Conservation (phyloP, 2,113 vertebrate genomes). For the Sinocyclocheilus maitianheensis region DNA sequence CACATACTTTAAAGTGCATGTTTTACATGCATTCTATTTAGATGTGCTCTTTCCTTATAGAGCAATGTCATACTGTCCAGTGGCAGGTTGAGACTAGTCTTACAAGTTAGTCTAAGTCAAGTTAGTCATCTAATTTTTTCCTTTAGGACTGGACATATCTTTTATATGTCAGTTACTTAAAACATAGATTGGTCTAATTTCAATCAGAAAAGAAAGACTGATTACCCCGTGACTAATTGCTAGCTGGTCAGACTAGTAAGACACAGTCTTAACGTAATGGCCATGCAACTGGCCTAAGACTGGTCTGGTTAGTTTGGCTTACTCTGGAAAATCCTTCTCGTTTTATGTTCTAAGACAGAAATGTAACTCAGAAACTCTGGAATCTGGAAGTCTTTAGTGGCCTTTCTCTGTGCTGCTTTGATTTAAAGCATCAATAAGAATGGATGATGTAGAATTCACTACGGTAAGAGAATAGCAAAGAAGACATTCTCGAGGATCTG, state of each 20-base stretch:
- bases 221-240: not conserved
- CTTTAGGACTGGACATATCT: not conserved
- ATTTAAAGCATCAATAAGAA: not conserved
- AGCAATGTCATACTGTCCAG: not conserved
- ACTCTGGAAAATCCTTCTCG: not conserved
- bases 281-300: no score
- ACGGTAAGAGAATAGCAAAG: no score
- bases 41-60: not conserved
- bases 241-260: not conserved
- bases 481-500: no score
- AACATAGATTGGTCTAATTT: not conserved
- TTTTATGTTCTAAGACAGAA: not conserved
- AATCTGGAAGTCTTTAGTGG: not conserved
- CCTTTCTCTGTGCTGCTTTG: not conserved
- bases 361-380: not conserved
- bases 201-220: no score
- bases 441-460: not conserved
- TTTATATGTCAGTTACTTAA: not conserved
- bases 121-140: no score
- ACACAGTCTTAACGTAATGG: no score
- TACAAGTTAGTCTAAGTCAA: no score
- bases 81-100: no score
- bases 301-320: not conserved
- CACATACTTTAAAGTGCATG: not conserved
- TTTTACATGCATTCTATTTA: not conserved